Evolutionary conservation across 1,140 invertebrate genomes (phyloP).

Genomic region (Meteorus sp.): DNA sequence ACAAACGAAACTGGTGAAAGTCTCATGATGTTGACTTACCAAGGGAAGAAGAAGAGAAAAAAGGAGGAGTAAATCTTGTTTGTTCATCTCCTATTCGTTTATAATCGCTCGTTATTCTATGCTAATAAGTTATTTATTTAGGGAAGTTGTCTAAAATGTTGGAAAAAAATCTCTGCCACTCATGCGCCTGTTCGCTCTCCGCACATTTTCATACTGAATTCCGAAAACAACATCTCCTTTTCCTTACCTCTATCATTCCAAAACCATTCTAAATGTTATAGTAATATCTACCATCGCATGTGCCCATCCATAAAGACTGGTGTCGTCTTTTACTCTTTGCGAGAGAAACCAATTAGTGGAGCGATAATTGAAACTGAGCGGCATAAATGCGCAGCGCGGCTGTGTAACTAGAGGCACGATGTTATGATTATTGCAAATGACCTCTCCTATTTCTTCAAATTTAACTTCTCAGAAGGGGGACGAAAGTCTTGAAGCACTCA

Average conservation of each 20-base stretch:
- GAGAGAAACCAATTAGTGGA: conserved; percentile 12
- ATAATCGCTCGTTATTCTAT: too few relatives aligned
- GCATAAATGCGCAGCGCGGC: not conserved
- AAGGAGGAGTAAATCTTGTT: not conserved
- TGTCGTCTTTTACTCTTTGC: not conserved
- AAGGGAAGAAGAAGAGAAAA: not conserved
- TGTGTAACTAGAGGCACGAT: conserved; percentile 3
- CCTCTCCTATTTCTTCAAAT: conserved; percentile 5
- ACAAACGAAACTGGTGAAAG: not conserved
- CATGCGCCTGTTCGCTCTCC: too few relatives aligned
- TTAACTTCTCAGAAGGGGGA: not conserved
- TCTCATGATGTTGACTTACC: too few relatives aligned
- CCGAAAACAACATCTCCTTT: too few relatives aligned
- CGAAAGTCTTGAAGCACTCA: not conserved
- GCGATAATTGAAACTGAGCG: conserved; percentile 18
- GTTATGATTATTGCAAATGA: conserved; percentile 13
- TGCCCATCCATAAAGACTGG: conserved; percentile 2
- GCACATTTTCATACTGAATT: too few relatives aligned
- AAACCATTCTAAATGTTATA: too few relatives aligned
- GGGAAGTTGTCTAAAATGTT: too few relatives aligned
- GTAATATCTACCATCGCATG: not conserved
- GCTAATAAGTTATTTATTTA: too few relatives aligned
- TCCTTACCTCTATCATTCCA: too few relatives aligned
- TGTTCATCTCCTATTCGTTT: too few relatives aligned
- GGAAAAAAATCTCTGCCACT: too few relatives aligned